Base-by-base conservation (phyloP, 2,113 vertebrate genomes). In the Hydrochoerus hydrochaeris region DNA sequence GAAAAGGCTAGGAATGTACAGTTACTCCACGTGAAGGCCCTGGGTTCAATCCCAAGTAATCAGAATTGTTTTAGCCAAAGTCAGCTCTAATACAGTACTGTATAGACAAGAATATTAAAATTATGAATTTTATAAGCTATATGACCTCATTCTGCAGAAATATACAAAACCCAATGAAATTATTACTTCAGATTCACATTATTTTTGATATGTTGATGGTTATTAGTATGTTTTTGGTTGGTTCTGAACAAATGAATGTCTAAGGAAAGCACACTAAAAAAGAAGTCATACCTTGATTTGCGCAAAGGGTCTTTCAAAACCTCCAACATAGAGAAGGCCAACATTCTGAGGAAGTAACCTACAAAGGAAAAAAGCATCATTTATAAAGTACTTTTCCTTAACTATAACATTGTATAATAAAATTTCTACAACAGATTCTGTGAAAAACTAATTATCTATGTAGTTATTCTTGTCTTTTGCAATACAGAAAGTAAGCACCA, bases 301-400 rank as follows among this genome's bases (percentile, higher is more conserved):
- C 91, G 99, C 99, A 99, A 99, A 99, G 96, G 99, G 99, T 98
- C 98, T 99, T 97, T 99, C 99, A 96, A 99, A 99, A 98, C 98
- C 99, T 98, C 99, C 99, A 98, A 99, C 99, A 97, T 99, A 99
- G 94, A 99, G 99, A 97, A 99, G 98, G 93, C 99, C 99, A 97
- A 99, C 98, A 93, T 99, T 99, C 98, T 99, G 98, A 93, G 99
- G 98, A 93, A 99, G 98, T 92, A 99, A 98, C 98, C 99, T 99
- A 98, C 54, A 98, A 97, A 99, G 26, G 2, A 73, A 98, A 98
- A 87, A 98, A 95, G 92, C 30, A 94, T 92, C 75, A 98, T 95
- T 98, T 98, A 97, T 97, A 93, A 98, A 94, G 97, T 95, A 83
- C 7, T 94, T n/a, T 86, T 91, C 52, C 30, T 81, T 95, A 91